Evolutionary conservation across 2,113 vertebrate species (phyloP), one percentile per base, ranked within the genome.

Genomic region (Microcebus griseorufus): DNA sequence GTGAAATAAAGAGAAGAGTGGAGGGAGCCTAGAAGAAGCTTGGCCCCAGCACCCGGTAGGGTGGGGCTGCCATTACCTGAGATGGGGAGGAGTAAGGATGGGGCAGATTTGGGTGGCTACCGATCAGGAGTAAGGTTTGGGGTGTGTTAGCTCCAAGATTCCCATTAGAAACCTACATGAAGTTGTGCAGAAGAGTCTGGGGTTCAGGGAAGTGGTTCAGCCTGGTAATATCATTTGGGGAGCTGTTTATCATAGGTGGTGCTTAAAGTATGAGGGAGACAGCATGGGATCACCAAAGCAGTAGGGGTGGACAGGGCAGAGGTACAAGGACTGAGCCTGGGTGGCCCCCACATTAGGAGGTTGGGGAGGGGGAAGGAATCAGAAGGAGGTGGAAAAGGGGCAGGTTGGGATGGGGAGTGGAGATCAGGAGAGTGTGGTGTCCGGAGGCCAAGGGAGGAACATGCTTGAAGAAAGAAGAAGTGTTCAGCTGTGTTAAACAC

Each of bases 331-430:
- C n/a, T 3, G 13, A 37, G 37, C 73, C 76, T 13, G 17, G 55
- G 9, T 3, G 32, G 64, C 22, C 48, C 65, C 58, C 16, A 27
- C 16, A 27, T 18, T 20, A 9, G 39, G 75, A 32, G 37, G 17
- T 42, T 70, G 25, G 16, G 23, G n/a, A 62, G 0, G 6, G 22
- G 53, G 75, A 86, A 42, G 13, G 20, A 82, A 27, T 22, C 20
- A 39, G 9, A 25, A 64, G 34, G 7, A 70, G 60, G 51, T 9
- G 6, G 62, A 32, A 13, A 17, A 16, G 51, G 4, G 42, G 39
- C 32, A 1, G 8, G 1, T 27, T 17, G 10, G 58, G n/a, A 34
- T 20, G 12, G 25, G 32, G 14, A 48, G 17, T 1, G 5, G 62
- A 37, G 27, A 20, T 9, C 29, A 58, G 80, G 25, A 70, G 12